These are phyloP conservation scores for Parambassis ranga DNA, from an alignment of 2,797 vertebrate species.

Conservation along the genomic window DNA sequence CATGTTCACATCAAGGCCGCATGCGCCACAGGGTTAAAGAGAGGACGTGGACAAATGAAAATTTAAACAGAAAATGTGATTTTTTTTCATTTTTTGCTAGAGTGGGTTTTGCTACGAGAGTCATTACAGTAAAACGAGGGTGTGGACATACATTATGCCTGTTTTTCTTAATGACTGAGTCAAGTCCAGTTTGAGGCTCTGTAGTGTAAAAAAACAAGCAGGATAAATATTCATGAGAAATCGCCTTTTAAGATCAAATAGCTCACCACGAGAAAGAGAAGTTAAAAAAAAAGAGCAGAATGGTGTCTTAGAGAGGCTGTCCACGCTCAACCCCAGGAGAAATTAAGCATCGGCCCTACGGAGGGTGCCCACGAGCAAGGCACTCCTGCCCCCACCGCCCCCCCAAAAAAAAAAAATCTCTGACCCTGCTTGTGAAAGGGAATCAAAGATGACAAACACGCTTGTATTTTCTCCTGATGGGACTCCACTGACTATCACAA, in stretches of 20 bases:
- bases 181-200: conserved; percentile 41
- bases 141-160: neutral
- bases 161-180: conserved; percentile 37
- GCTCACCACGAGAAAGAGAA: conserved; percentile 3
- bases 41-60: conserved; percentile 21
- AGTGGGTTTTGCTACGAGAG: conserved; percentile 18
- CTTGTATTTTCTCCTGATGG: conserved; percentile 13
- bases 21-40: conserved; percentile 8
- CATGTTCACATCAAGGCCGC: conserved; percentile 51
- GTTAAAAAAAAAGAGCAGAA: neutral
- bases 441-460: conserved; percentile 17
- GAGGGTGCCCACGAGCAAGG: conserved; percentile 35
- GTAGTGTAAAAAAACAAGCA: conserved; percentile 35
- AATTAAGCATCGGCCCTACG: conserved; percentile 21
- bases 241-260: conserved; percentile 57
- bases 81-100: neutral
- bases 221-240: conserved; percentile 60
- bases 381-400: too few relatives aligned
- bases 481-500: conserved; percentile 19
- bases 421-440: conserved; percentile 29
- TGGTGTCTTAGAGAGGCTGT: neutral
- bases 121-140: conserved; percentile 33
- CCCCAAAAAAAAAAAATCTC: too few relatives aligned
- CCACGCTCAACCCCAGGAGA: conserved; percentile 17
- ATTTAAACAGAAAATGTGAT: conserved; percentile 31